phyloP scores from a whole-genome alignment of 2,797 vertebrate genomes.

The Eulemur rubriventer region DNA sequence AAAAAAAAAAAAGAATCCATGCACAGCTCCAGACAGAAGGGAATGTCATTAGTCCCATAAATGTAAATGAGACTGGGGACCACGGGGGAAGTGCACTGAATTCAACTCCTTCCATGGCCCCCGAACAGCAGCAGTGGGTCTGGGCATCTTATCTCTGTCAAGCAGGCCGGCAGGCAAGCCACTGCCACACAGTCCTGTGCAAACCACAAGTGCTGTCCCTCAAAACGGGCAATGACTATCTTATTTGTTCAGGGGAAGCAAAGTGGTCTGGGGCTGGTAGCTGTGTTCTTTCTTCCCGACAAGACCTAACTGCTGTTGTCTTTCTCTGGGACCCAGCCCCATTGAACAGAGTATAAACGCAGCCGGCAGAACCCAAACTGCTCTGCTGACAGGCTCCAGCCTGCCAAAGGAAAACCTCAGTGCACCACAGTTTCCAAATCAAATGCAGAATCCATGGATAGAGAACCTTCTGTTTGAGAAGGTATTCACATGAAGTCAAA shows the following conservation, averaged over 20 bases:
- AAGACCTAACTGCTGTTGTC: neutral
- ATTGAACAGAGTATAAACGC: neutral
- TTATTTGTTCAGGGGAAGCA: slow-evolving; percentile 49
- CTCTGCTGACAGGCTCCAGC: neutral
- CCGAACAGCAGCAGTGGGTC: neutral
- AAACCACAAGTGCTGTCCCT: neutral
- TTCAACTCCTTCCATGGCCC: slow-evolving; percentile 9
- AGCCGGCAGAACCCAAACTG: neutral
- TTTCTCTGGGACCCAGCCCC: neutral
- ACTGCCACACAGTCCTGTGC: rapidly evolving
- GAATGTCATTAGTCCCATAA: slow-evolving; percentile 20
- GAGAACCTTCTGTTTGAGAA: neutral
- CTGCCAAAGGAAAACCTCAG: neutral
- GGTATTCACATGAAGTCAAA: neutral
- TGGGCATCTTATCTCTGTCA: slow-evolving; percentile 43
- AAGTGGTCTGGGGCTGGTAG: neutral
- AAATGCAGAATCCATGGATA: neutral
- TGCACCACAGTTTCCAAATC: neutral
- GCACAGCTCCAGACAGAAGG: slow-evolving; percentile 29
- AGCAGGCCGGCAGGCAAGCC: slow-evolving; percentile 43
- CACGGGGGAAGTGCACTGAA: neutral
- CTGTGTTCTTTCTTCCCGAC: neutral
- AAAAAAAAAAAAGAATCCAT: slow-evolving; percentile 47
- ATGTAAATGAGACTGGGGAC: slow-evolving; percentile 48
- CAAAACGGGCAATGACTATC: neutral